Base-by-base conservation (phyloP, 2,113 vertebrate species). In the Vombatus ursinus region DNA sequence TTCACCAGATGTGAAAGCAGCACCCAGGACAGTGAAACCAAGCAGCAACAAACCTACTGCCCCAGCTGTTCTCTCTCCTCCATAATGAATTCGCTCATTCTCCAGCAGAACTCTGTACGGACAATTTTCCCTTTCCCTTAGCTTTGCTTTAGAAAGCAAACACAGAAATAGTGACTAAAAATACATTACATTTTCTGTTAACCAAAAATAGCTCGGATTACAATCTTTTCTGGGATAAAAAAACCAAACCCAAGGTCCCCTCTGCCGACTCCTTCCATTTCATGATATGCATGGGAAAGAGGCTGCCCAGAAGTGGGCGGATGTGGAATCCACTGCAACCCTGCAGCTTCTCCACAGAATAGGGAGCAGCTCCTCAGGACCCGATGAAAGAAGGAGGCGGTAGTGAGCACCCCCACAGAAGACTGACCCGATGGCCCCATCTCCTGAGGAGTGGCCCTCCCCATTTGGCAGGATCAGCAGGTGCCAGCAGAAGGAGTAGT, bases 291-390 rank as follows among this genome's bases (percentile, higher is more conserved):
- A 97, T 50, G 47, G 11, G 94, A 23, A 96, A 31, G 0, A 48
- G 49, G 26, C 16, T 95, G 61, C 6, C 93, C 3, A 95, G 7
- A 94, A 95, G 61, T 94, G 91, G 16, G 19, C 0, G 68, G 44
- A n/a, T 0, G 5, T 44, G n/a, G 96, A 93, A 90, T 57, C 94
- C 51, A 54, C 93, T 95, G 52, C 26, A 91, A 95, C 3, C 89
- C 96, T 95, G 95, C n/a, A 61, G 49, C 84, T 96, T 94, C 53
- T 94, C 96, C 90, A 95, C 2, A 95, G 23, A 92, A 96, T 9
- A 94, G 52, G 2, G 92, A 97, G 50, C 61, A 93, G 89, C 47
- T 92, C 95, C 93, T 94, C 68, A 50, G 9, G 49, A 23, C 51
- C 61, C 92, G 52, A 97, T 97, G 93, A 90, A 96, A 93, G 16